Conservation (phyloP, 2,888 invertebrate species). For the Platerodrilus igneus region DNA sequence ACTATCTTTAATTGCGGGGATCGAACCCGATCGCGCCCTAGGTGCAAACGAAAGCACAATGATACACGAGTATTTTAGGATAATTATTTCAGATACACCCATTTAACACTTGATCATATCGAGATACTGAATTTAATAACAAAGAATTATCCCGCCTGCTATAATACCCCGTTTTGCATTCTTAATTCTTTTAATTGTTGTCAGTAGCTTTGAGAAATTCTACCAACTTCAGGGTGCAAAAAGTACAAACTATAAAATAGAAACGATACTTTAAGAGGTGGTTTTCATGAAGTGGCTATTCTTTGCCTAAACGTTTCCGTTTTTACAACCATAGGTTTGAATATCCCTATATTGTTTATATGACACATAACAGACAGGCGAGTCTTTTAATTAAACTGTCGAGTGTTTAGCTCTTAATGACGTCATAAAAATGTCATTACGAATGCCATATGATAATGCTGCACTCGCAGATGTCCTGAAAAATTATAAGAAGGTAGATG, state of each 20-base stretch:
- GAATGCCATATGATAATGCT: constrained; percentile 29
- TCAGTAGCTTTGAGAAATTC: too few relatives aligned
- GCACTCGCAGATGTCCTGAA: constrained; percentile 23
- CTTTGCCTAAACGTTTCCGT: too few relatives aligned
- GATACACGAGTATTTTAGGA: constrained; percentile 47
- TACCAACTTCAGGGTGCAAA: too few relatives aligned
- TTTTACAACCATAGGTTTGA: constrained; percentile 14
- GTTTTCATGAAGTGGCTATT: too few relatives aligned
- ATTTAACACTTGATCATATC: constrained; percentile 43
- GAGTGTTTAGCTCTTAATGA: constrained; percentile 33
- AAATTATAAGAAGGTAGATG: constrained; percentile 20
- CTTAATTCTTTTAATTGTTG: too few relatives aligned
- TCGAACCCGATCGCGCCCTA: constrained; percentile 42
- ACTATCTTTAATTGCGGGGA: constrained; percentile 46
- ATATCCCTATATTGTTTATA: constrained; percentile 26
- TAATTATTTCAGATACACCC: constrained; percentile 48
- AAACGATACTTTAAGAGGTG: too few relatives aligned
- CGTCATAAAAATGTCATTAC: constrained; percentile 33
- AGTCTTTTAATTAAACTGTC: constrained; percentile 34
- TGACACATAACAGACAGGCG: constrained; percentile 25
- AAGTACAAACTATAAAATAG: too few relatives aligned
- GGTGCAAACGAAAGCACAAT: constrained; percentile 41
- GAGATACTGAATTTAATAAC: constrained; percentile 40
- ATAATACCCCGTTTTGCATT: too few relatives aligned
- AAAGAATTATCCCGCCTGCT: constrained; percentile 23